Evolutionary conservation across 2,113 vertebrate species (phyloP).

Genomic region (Platycercus adscitus): DNA sequence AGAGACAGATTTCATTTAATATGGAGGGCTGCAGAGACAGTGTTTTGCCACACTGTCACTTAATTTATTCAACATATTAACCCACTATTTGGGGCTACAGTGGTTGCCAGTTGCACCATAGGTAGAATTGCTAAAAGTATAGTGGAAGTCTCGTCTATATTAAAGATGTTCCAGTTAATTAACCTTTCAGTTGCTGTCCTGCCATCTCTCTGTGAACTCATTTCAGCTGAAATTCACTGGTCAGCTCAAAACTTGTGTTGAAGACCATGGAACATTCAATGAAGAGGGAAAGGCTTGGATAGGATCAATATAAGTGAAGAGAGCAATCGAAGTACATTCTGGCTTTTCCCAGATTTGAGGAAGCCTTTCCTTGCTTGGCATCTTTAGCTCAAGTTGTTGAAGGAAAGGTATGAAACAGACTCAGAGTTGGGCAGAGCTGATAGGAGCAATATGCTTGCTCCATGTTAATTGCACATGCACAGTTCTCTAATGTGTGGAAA

Average conservation of each 20-base stretch:
- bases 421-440: neutral
- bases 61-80: neutral
- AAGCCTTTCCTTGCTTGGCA: neutral
- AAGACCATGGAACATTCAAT: neutral
- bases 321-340: neutral
- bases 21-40: neutral
- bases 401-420: neutral
- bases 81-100: neutral
- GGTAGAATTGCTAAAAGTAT: neutral
- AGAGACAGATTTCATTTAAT: neutral
- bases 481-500: neutral
- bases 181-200: neutral
- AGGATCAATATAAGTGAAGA: neutral
- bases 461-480: neutral
- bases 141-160: neutral
- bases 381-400: neutral
- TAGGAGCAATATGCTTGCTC: neutral
- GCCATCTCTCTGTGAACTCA: neutral
- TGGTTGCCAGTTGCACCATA: slow-evolving; percentile 5
- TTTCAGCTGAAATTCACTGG: slow-evolving; percentile 6
- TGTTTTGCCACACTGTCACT: neutral
- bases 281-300: neutral
- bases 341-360: neutral
- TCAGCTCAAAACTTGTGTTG: neutral
- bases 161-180: slow-evolving; percentile 33